Percentiles rank a stretch among this genome's conserved stretches.
phyloP scores from a whole-genome alignment of 2,113 vertebrate genomes.

The Lepidothrix coronata region DNA sequence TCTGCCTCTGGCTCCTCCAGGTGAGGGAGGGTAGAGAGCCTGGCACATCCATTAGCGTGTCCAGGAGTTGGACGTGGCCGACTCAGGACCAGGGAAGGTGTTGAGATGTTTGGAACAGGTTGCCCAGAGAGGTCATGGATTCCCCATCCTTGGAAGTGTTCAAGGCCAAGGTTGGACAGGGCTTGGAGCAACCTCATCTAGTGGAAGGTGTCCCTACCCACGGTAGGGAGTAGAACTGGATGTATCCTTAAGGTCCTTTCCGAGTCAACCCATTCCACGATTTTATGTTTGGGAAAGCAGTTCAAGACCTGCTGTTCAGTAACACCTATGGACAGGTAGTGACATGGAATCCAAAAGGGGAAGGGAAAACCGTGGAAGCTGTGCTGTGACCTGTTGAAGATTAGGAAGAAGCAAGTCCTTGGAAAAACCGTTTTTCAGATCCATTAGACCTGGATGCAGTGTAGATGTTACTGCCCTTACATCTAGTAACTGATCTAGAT shows the following conservation, averaged over 20 bases:
- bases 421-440: neutral
- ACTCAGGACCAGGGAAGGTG: neutral
- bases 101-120: neutral
- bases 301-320: neutral
- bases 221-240: neutral
- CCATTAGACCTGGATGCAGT: neutral
- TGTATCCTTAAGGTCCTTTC: neutral
- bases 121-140: neutral
- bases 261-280: neutral
- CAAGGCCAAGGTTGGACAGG: neutral
- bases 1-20: constrained; percentile 94
- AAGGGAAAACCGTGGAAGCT: neutral
- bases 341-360: neutral
- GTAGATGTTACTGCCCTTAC: neutral
- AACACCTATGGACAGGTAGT: fast-evolving
- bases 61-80: neutral
- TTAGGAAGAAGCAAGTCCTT: neutral
- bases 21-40: constrained; percentile 42
- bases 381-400: neutral
- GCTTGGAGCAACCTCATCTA: neutral
- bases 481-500: neutral
- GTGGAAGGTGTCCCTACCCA: neutral
- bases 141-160: neutral
- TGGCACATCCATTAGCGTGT: fast-evolving
- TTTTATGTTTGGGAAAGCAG: neutral